Evolutionary conservation across 37 sponge, comb jelly and placozoan species (phyloP).

Genomic region (Crambe crambe): DNA sequence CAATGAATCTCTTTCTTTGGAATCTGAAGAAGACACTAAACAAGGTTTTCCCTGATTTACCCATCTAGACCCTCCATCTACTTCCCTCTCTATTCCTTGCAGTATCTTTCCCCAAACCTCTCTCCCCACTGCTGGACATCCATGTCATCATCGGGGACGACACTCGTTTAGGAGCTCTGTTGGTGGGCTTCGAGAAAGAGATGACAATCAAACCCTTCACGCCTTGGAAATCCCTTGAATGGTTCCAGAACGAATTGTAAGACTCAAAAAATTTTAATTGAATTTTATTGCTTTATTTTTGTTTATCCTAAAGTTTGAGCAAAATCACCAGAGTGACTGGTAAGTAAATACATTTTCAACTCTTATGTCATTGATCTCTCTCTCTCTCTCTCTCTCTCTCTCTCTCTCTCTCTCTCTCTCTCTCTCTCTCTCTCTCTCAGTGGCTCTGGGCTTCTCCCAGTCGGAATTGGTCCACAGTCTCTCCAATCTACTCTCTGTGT

Average conservation of each 20-base stretch:
- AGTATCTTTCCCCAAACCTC: slow-evolving; percentile 55
- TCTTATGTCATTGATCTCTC: background rate
- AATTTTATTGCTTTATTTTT: background rate
- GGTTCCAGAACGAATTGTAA: slow-evolving; percentile 79
- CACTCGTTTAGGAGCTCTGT: slow-evolving; percentile 6
- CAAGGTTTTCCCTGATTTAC: background rate
- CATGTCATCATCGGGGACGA: slow-evolving; percentile 74
- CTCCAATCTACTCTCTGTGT: slow-evolving; percentile 44
- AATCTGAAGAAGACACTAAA: background rate
- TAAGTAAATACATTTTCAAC: background rate
- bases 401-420: background rate
- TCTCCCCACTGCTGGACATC: slow-evolving; percentile 74
- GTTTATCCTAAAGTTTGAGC: slow-evolving; percentile 7
- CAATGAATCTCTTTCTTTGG: background rate
- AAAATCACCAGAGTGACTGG: slow-evolving; percentile 35
- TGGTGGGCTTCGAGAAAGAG: slow-evolving; percentile 43
- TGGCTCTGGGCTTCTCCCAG: slow-evolving; percentile 64
- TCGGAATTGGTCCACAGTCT: slow-evolving; percentile 68
- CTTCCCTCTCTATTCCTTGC: background rate
- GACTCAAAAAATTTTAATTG: slow-evolving; percentile 10
- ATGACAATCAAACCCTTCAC: slow-evolving; percentile 2
- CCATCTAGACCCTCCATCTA: no score
- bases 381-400: background rate
- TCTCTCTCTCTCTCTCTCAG: slow-evolving; percentile 3
- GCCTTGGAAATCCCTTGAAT: slow-evolving; percentile 56